Evolutionary conservation across 2,113 vertebrate genomes (phyloP).

Genomic region (Synodontis membranacea): DNA sequence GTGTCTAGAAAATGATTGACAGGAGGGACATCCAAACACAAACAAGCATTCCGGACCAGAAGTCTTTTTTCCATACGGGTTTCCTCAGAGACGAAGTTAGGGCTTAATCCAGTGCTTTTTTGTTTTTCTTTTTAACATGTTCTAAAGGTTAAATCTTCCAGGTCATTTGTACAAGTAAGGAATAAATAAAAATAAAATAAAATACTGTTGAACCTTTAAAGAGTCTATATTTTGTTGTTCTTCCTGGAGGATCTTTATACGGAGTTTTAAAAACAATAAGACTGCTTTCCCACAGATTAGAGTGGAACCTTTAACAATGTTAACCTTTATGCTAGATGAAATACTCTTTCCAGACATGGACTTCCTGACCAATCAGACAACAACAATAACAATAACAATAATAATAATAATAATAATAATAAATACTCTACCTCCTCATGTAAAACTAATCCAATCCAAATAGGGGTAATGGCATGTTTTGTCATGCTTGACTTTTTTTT

Average conservation of each 20-base stretch:
- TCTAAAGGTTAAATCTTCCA: not conserved
- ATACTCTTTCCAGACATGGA: not conserved
- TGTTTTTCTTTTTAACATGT: not conserved
- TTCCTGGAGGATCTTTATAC: not conserved
- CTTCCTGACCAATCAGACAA: not conserved
- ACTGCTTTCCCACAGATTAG: not conserved
- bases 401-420: not conserved
- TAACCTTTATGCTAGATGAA: not conserved
- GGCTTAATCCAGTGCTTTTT: not conserved
- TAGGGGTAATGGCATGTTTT: too few relatives aligned
- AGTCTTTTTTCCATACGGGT: not conserved
- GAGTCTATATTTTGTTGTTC: not conserved
- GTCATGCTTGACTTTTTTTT: not conserved
- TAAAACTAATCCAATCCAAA: not conserved
- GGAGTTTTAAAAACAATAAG: not conserved
- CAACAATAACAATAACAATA: not conserved
- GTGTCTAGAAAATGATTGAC: not conserved
- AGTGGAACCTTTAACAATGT: not conserved
- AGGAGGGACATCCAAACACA: not conserved
- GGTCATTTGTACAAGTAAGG: too few relatives aligned
- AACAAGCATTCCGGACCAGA: not conserved
- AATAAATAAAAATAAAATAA: too few relatives aligned
- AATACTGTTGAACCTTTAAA: too few relatives aligned
- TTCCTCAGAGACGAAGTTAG: not conserved
- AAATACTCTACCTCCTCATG: not conserved